phyloP scores from a whole-genome alignment of 2,888 invertebrate species.

The Agrotis clavis region DNA sequence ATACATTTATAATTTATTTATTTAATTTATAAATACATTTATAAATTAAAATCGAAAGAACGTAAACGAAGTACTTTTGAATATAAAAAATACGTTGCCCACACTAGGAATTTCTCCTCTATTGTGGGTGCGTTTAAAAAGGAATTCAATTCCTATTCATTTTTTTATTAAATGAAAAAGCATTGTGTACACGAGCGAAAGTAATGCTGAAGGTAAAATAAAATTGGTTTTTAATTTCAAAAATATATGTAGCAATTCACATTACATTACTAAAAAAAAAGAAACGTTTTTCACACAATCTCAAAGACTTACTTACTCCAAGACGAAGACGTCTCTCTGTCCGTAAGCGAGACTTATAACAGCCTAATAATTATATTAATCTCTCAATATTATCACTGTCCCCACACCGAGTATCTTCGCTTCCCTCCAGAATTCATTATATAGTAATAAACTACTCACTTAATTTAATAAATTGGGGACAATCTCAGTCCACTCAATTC shows the following conservation, averaged over 20 bases:
- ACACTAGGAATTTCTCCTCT: too few species aligned
- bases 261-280: neutral
- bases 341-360: neutral
- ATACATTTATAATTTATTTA: too few species aligned
- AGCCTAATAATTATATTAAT: constrained; percentile 18
- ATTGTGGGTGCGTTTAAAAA: too few species aligned
- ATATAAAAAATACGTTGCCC: too few species aligned
- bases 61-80: too few species aligned
- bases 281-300: neutral
- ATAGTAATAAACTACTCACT: constrained; percentile 57
- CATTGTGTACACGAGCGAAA: too few species aligned
- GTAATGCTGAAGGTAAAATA: too few species aligned
- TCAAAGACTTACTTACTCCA: neutral
- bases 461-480: constrained; percentile 63
- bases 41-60: too few species aligned
- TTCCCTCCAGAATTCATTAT: constrained; percentile 57
- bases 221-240: too few species aligned
- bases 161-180: too few species aligned
- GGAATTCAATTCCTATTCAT: too few species aligned
- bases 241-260: neutral
- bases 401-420: constrained; percentile 5
- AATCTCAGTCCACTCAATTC: constrained; percentile 54
- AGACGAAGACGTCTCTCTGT: neutral
- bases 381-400: constrained; percentile 10
- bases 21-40: too few species aligned